Conservation (phyloP, 2,797 vertebrate species). For the Galagoides demidoff region DNA sequence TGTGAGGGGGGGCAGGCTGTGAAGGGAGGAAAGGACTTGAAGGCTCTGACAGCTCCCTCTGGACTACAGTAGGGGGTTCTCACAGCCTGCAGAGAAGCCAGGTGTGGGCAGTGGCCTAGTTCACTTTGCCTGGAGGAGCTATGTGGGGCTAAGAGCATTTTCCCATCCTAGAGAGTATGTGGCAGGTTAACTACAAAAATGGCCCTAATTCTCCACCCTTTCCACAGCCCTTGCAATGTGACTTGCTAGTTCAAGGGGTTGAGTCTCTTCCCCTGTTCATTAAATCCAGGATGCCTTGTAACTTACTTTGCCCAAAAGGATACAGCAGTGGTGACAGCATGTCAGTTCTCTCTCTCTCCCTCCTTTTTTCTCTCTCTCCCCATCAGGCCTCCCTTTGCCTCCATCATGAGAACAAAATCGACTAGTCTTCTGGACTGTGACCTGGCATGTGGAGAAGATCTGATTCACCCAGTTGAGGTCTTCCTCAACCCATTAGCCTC, state of each 20-base stretch:
- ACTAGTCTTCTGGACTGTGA: not conserved
- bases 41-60: not conserved
- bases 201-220: not conserved
- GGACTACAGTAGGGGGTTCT: not conserved
- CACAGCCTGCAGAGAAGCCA: not conserved
- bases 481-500: not conserved
- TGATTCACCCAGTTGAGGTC: not conserved
- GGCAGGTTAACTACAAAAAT: not conserved
- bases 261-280: not conserved
- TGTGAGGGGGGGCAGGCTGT: not conserved
- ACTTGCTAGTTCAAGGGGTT: not conserved
- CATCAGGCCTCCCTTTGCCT: not conserved
- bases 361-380: no score
- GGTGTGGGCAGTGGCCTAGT: not conserved
- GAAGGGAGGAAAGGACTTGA: not conserved
- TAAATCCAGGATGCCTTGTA: not conserved
- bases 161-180: not conserved
- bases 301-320: not conserved
- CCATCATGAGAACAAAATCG: constrained; percentile 9
- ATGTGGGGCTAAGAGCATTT: not conserved
- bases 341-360: not conserved
- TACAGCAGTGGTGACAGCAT: not conserved
- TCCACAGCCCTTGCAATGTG: not conserved
- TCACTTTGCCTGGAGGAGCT: constrained; percentile 23
- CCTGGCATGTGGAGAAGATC: not conserved